These are phyloP conservation scores for Ochropleura leucogaster DNA, from an alignment of 2,888 invertebrate species.

Conservation along the genomic window DNA sequence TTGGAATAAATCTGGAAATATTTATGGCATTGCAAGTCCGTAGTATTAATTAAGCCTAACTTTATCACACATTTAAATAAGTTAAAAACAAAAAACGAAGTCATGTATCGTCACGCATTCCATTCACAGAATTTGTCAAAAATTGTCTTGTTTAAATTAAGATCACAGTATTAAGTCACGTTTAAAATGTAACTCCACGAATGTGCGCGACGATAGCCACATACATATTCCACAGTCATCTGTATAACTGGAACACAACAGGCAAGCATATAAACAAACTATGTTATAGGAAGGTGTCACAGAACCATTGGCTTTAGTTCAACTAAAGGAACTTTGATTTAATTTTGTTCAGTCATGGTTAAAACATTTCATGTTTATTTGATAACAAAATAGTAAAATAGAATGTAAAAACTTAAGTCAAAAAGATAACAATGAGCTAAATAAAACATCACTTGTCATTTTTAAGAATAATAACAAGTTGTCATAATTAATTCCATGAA, in stretches of 20 bases:
- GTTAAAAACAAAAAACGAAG: constrained; percentile 83
- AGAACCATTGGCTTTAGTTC: constrained; percentile 78
- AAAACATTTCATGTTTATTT: constrained; percentile 67
- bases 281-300: constrained; percentile 80
- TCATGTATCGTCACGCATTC: constrained; percentile 81
- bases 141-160: constrained; percentile 89
- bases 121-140: constrained; percentile 88
- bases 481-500: constrained; percentile 62
- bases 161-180: constrained; percentile 91
- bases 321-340: constrained; percentile 65
- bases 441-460: constrained; percentile 60
- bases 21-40: constrained; percentile 86
- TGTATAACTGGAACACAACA: constrained; percentile 81
- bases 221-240: constrained; percentile 90
- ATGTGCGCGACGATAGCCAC: constrained; percentile 84
- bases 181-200: constrained; percentile 87
- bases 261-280: constrained; percentile 72
- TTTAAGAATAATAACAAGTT: constrained; percentile 59
- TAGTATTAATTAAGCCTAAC: constrained; percentile 84
- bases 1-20: constrained; percentile 84
- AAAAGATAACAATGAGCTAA: constrained; percentile 68
- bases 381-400: constrained; percentile 66
- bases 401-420: constrained; percentile 67
- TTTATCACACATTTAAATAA: constrained; percentile 88
- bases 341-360: constrained; percentile 67